A percentile compares a stretch with the other conserved stretches of the same genome.
phyloP scores from a whole-genome alignment of 2,797 vertebrate genomes.

The Xerus rutilus region DNA sequence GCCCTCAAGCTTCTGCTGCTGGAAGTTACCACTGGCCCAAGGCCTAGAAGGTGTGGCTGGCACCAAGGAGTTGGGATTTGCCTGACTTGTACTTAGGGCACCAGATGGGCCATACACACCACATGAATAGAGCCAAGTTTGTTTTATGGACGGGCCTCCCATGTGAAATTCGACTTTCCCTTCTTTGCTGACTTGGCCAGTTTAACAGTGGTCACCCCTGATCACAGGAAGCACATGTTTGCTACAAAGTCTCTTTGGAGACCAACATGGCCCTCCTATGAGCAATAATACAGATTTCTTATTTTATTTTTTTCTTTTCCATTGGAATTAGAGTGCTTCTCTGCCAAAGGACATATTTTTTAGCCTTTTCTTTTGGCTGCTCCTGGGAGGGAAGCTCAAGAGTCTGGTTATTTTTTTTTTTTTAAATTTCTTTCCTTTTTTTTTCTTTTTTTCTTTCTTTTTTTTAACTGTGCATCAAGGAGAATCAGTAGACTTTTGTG shows the following conservation, averaged over 20 bases:
- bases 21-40: background rate
- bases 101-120: background rate
- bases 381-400: background rate
- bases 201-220: constrained; percentile 50
- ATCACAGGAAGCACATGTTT: constrained; percentile 63
- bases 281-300: constrained; percentile 68
- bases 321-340: constrained; percentile 74
- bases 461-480: constrained; percentile 52
- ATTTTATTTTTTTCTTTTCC: constrained; percentile 63
- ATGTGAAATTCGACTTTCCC: background rate
- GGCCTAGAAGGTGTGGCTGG: background rate
- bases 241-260: constrained; percentile 75
- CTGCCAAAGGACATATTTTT: constrained; percentile 84
- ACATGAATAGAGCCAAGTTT: background rate
- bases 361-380: constrained; percentile 70
- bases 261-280: background rate
- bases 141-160: constrained; percentile 50
- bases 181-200: constrained; percentile 56
- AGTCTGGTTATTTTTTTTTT: constrained; percentile 32
- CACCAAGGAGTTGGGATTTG: background rate
- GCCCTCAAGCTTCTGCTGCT: background rate
- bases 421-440: constrained; percentile 54
- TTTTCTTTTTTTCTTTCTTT: constrained; percentile 22
- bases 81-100: background rate
- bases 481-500: constrained; percentile 36